Conservation (phyloP, 1,140 invertebrate genomes). For the Monochamus saltuarius region DNA sequence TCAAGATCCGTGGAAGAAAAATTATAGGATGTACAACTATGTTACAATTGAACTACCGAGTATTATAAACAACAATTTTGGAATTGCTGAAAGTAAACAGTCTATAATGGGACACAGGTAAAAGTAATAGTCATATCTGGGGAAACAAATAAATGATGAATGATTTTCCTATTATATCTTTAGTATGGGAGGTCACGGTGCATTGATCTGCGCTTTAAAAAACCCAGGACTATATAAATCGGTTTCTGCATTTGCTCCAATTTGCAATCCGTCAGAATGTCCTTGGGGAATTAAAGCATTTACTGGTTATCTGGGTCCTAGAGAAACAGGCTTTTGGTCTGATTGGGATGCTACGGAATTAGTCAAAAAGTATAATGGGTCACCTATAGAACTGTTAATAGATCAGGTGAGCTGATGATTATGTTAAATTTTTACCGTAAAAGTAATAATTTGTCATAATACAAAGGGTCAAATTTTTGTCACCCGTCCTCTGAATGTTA, state of each 20-base stretch:
- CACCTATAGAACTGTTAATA: constrained; percentile 79
- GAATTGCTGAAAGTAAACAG: constrained; percentile 60
- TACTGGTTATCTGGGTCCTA: constrained; percentile 78
- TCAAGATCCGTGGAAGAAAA: constrained; percentile 85
- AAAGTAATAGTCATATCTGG: constrained; percentile 6
- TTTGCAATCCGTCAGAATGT: constrained; percentile 83
- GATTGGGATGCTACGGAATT: constrained; percentile 89
- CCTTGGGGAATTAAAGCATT: constrained; percentile 91
- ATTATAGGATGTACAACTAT: constrained; percentile 97
- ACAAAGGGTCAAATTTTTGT: too few species aligned
- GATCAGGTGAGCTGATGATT: constrained; percentile 77
- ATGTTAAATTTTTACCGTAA: neutral
- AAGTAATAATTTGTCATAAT: too few species aligned
- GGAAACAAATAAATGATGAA: neutral
- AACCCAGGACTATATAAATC: constrained; percentile 88
- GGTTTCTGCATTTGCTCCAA: constrained; percentile 96
- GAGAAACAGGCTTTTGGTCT: constrained; percentile 68
- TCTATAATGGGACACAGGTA: constrained; percentile 88
- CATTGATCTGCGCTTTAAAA: constrained; percentile 86
- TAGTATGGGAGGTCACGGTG: constrained; percentile 98
- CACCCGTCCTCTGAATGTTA: too few species aligned
- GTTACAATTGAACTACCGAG: constrained; percentile 86
- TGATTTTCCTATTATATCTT: constrained; percentile 36
- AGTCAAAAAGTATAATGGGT: constrained; percentile 81
- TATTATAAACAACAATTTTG: constrained; percentile 76